Conservation (phyloP, 1,140 invertebrate genomes). For the Bombus ignitus region DNA sequence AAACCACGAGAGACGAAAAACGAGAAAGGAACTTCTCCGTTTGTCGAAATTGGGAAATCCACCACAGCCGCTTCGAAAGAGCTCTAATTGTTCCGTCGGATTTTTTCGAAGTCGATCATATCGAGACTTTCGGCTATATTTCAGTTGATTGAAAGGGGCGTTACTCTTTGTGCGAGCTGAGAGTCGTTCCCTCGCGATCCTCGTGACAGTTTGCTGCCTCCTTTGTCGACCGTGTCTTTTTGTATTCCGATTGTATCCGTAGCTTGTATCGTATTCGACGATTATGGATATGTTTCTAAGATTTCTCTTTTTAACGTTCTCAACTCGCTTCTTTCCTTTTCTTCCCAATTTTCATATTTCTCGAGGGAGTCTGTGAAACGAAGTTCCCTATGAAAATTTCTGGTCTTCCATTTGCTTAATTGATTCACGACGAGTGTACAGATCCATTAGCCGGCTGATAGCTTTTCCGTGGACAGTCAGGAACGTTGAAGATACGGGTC, state of each 20-base stretch:
- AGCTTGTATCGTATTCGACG: background rate
- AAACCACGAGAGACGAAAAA: background rate
- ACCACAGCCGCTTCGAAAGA: background rate
- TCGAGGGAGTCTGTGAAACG: background rate
- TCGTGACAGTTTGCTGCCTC: background rate
- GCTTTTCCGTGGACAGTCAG: conserved; percentile 39
- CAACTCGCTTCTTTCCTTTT: background rate
- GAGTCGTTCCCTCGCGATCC: background rate
- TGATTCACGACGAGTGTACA: background rate
- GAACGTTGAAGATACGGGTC: conserved; percentile 64
- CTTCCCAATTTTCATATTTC: background rate
- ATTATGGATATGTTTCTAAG: background rate
- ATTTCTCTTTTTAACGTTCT: background rate
- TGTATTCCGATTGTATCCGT: background rate
- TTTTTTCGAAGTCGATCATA: background rate
- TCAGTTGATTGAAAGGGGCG: background rate
- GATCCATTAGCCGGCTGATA: conserved; percentile 13
- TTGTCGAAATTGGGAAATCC: background rate
- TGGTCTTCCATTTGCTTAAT: conserved; percentile 14
- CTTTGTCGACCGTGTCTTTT: too few species aligned
- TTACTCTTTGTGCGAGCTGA: background rate
- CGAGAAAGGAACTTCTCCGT: background rate
- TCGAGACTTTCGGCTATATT: background rate
- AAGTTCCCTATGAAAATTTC: background rate
- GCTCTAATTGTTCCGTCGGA: conserved; percentile 12